These are phyloP conservation scores for Paralichthys olivaceus DNA, from an alignment of 2,113 vertebrate species.

Conservation along the genomic window DNA sequence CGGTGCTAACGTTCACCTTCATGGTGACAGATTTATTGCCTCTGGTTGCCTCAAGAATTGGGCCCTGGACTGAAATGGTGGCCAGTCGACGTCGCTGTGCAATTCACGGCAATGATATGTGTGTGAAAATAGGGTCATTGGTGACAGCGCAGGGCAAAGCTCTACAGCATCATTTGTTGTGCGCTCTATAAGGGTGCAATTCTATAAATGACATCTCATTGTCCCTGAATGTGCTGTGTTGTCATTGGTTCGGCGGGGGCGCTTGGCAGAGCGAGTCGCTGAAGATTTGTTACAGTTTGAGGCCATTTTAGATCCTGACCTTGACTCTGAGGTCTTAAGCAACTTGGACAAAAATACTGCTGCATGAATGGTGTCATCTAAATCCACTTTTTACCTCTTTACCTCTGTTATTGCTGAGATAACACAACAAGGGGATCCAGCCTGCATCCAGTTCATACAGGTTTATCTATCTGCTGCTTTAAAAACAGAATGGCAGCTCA, in stretches of 20 bases:
- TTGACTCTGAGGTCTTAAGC: constrained; percentile 27
- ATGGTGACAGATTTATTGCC: constrained; percentile 46
- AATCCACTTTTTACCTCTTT: not conserved
- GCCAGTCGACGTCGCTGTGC: constrained; percentile 6
- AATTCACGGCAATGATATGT: constrained; percentile 20
- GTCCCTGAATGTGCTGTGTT: constrained; percentile 51
- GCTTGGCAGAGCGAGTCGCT: constrained; percentile 23
- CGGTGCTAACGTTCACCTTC: constrained; percentile 41
- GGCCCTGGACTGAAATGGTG: constrained; percentile 41
- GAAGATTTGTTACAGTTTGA: constrained; percentile 46
- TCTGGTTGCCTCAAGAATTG: constrained; percentile 25
- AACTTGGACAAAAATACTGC: constrained; percentile 16
- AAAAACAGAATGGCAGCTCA: not conserved
- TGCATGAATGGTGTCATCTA: not conserved
- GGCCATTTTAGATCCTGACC: constrained; percentile 32
- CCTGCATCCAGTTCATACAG: not conserved
- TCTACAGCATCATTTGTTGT: constrained; percentile 48
- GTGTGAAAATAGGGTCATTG: constrained; percentile 29
- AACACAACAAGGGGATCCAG: not conserved
- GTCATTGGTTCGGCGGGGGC: constrained; percentile 19
- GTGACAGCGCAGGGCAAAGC: constrained; percentile 35
- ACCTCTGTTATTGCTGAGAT: not conserved
- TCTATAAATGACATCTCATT: constrained; percentile 60
- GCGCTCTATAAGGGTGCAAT: constrained; percentile 41
- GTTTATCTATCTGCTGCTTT: not conserved